Evolutionary conservation across 2,113 vertebrate genomes (phyloP).

Genomic region (Elaphurus davidianus): DNA sequence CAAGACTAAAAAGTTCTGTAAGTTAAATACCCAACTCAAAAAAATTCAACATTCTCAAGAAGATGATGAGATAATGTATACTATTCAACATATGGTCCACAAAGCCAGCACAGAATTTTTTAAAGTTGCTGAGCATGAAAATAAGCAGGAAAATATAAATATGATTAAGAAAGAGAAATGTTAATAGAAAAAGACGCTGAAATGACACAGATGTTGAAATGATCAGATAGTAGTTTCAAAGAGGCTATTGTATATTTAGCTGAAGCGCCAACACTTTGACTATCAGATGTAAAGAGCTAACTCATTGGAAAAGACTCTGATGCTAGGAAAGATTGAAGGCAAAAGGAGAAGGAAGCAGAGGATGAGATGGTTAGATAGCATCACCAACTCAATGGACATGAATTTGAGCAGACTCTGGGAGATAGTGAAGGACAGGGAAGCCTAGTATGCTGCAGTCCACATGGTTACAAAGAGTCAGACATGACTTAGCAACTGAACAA

Average conservation of each 20-base stretch:
- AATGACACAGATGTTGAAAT: neutral
- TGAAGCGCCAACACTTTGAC: neutral
- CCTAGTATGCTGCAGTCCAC: neutral
- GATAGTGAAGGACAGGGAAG: neutral
- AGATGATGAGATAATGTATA: neutral
- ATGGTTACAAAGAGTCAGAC: neutral
- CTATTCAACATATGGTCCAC: neutral
- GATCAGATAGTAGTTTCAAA: neutral
- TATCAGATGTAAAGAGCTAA: neutral
- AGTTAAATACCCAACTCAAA: neutral
- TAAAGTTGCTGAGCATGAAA: neutral
- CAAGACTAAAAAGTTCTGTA: neutral
- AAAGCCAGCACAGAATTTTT: neutral
- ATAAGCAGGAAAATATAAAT: neutral
- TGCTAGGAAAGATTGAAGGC: neutral
- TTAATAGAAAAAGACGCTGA: neutral
- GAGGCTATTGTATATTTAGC: neutral
- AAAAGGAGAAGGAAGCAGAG: neutral
- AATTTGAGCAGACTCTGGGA: neutral
- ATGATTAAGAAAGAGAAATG: neutral
- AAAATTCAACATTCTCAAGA: neutral
- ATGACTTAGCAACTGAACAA: neutral
- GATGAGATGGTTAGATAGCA: neutral
- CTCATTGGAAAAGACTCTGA: neutral
- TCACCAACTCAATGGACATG: neutral